Evolutionary conservation across 2,888 invertebrate species (phyloP).

Genomic region (Microplitis manilae): DNA sequence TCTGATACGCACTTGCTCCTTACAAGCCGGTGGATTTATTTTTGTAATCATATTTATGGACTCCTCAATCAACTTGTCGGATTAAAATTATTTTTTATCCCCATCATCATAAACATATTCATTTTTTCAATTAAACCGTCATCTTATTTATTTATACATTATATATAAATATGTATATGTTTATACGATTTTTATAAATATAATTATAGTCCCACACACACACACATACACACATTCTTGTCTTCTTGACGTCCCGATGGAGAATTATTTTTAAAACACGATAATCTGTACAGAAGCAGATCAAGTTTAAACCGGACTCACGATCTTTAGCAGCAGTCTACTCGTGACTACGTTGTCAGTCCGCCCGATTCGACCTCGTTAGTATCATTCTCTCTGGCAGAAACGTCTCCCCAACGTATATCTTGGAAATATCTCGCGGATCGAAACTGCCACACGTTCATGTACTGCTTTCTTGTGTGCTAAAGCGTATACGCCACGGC

Average conservation of each 20-base stretch:
- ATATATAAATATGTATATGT: neutral
- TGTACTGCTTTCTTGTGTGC: too few relatives aligned
- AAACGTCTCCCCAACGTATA: slow-evolving; percentile 25
- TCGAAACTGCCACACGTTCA: slow-evolving; percentile 11
- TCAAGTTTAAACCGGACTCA: slow-evolving; percentile 28
- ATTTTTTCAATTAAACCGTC: slow-evolving; percentile 1
- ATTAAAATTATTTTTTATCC: neutral
- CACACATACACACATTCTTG: too few relatives aligned
- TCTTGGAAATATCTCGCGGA: slow-evolving; percentile 31
- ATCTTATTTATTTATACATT: neutral
- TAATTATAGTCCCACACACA: neutral
- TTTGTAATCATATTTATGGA: neutral
- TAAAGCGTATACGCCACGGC: too few relatives aligned
- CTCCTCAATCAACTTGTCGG: neutral
- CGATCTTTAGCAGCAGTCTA: slow-evolving; percentile 6
- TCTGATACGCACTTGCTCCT: neutral
- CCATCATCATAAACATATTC: neutral
- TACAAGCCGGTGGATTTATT: neutral
- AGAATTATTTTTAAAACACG: slow-evolving; percentile 6
- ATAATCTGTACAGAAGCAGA: slow-evolving; percentile 18
- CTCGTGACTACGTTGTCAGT: slow-evolving; percentile 38
- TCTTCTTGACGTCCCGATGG: neutral
- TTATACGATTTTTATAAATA: neutral
- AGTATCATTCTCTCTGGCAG: slow-evolving; percentile 32
- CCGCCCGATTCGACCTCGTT: slow-evolving; percentile 43